Evolutionary conservation across 92 coral and sea anemone species (phyloP), one percentile per base, ranked within the genome.

Genomic region (Porites cylindrica): DNA sequence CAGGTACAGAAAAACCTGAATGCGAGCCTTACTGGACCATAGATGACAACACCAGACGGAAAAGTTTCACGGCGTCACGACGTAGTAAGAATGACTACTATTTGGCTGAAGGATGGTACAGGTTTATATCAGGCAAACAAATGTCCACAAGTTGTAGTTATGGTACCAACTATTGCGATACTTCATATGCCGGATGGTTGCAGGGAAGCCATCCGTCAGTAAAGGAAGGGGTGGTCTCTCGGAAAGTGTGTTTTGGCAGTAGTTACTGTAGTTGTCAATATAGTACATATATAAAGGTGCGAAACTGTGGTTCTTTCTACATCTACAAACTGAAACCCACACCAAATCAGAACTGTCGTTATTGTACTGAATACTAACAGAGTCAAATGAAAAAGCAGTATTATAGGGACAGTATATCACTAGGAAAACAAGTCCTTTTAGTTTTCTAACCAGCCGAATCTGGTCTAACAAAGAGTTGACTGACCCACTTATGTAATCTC

Each of bases 281-380:
- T 21, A 65, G 51, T 29, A 72, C 12, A 54, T 69, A 80, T 12
- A 93, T 90, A n/a, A 76, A 82, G 17, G 95, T 94, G 68, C 95
- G 95, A 11, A 94, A 94, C 80, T 94, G 98, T 77, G 95, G 95
- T 13, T 79, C 62, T 2, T 94, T 92, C 69, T 94, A 90, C 69
- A 95, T 94, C 12, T 94, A 94, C 88, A 90, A 90, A 66, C 90
- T 94, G 11, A 85, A 80, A 3, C 93, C 93, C 8, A 80, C 91
- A 68, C 72, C 51, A 26, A 23, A 10, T 10, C 32, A 29, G 32
- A 72, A 82, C 2, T 24, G 81, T 61, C 90, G 97, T 10, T 94
- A 94, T 65, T 94, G 97, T 79, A 79, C 78, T 17, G 23, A 32
- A 62, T 23, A 21, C 9, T 1, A 26, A 18, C 0, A 32, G 11